A percentile compares a stretch with the other conserved stretches of the same genome.
Evolutionary conservation across 1,140 invertebrate genomes (phyloP).

Genomic region (Planococcus citri): DNA sequence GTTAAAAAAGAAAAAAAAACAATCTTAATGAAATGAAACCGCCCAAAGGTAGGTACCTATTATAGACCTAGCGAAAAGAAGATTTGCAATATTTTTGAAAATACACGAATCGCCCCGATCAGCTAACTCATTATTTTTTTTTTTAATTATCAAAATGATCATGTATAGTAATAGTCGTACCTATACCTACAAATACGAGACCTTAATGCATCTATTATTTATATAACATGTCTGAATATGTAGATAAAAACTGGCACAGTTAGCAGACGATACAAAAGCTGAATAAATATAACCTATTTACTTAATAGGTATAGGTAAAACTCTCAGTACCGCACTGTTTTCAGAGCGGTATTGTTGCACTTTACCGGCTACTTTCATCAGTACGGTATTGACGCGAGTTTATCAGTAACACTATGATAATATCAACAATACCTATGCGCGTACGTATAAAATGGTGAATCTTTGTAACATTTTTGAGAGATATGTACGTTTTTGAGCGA

Average conservation of each 20-base stretch:
- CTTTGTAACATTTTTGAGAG: too few species aligned
- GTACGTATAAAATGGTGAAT: too few species aligned
- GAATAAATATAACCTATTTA: constrained; percentile 2
- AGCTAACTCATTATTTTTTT: neutral
- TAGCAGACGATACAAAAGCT: neutral
- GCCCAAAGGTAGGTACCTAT: neutral
- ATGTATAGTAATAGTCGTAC: neutral
- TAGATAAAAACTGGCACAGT: neutral
- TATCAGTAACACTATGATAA: too few species aligned
- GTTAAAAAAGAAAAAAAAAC: neutral
- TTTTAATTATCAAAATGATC: neutral
- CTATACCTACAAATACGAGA: too few species aligned
- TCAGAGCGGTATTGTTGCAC: too few species aligned
- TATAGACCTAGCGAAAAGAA: too few species aligned
- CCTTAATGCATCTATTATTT: neutral
- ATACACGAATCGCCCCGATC: neutral
- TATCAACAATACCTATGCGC: too few species aligned
- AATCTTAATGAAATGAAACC: neutral
- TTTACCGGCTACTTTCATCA: too few species aligned
- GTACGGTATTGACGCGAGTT: too few species aligned
- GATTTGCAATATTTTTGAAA: neutral
- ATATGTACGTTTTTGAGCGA: too few species aligned
- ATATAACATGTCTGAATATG: neutral
- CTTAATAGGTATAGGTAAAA: too few species aligned
- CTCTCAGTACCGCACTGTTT: too few species aligned